phyloP scores from a whole-genome alignment of 2,888 invertebrate species.

The Callosobruchus maculatus region DNA sequence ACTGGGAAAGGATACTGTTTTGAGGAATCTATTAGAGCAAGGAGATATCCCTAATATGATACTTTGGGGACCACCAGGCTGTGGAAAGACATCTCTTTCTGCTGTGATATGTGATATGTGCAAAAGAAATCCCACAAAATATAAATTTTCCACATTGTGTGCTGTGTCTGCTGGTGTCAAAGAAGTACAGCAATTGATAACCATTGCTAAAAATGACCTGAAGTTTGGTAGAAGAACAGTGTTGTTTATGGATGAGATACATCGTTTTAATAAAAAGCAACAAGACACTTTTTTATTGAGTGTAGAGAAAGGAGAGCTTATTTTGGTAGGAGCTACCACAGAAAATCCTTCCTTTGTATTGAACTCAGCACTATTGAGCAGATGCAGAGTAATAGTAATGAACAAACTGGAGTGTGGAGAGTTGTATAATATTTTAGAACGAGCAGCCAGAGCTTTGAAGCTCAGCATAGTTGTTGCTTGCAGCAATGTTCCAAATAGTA shows the following conservation, averaged over 20 bases:
- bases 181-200: conserved; percentile 73
- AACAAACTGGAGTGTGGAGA: conserved; percentile 63
- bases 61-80: conserved; percentile 83
- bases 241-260: conserved; percentile 84
- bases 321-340: conserved; percentile 78
- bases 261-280: conserved; percentile 79
- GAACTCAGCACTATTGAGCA: conserved; percentile 73
- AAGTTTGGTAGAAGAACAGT: conserved; percentile 68
- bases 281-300: conserved; percentile 79
- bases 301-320: conserved; percentile 76
- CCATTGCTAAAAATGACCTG: conserved; percentile 67
- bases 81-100: conserved; percentile 80
- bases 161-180: conserved; percentile 73
- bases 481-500: conserved; percentile 22
- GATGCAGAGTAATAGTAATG: conserved; percentile 72
- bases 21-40: conserved; percentile 62
- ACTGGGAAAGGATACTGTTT: conserved; percentile 63
- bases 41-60: conserved; percentile 76
- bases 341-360: conserved; percentile 86
- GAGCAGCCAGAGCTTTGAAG: conserved; percentile 52
- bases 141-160: conserved; percentile 70
- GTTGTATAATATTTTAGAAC: conserved; percentile 59
- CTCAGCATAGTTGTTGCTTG: conserved; percentile 38
- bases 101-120: conserved; percentile 69
- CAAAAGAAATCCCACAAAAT: conserved; percentile 53